Evolutionary conservation across 2,113 vertebrate genomes (phyloP).

Genomic region (Regulus satrapa): DNA sequence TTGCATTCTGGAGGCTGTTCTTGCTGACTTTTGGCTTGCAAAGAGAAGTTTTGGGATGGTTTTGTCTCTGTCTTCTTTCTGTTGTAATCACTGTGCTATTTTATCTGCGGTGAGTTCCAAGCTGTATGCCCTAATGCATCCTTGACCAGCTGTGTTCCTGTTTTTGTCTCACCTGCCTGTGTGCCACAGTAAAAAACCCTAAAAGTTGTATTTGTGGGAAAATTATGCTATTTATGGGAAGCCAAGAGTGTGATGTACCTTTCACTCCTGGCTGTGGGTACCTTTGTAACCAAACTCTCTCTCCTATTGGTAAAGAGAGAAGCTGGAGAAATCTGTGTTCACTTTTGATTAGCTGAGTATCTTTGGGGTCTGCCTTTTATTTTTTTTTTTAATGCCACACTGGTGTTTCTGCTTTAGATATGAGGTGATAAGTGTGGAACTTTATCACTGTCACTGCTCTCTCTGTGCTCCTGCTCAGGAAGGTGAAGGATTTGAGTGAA

Average conservation of each 20-base stretch:
- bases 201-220: neutral
- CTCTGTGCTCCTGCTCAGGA: neutral
- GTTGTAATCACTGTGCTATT: neutral
- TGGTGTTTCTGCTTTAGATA: neutral
- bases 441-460: neutral
- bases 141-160: neutral
- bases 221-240: neutral
- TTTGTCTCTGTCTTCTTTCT: neutral
- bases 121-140: neutral
- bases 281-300: neutral
- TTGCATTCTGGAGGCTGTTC: neutral
- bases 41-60: neutral
- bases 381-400: accelerated
- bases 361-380: neutral
- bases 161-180: neutral
- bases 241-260: neutral
- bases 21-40: neutral
- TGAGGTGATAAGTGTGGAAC: neutral
- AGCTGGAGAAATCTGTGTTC: neutral
- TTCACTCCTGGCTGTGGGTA: neutral
- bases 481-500: neutral
- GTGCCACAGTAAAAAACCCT: neutral
- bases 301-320: neutral
- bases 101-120: neutral
- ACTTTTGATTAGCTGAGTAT: neutral